These are phyloP conservation scores for Andrena dorsata DNA, from an alignment of 2,888 invertebrate species.

Conservation along the genomic window DNA sequence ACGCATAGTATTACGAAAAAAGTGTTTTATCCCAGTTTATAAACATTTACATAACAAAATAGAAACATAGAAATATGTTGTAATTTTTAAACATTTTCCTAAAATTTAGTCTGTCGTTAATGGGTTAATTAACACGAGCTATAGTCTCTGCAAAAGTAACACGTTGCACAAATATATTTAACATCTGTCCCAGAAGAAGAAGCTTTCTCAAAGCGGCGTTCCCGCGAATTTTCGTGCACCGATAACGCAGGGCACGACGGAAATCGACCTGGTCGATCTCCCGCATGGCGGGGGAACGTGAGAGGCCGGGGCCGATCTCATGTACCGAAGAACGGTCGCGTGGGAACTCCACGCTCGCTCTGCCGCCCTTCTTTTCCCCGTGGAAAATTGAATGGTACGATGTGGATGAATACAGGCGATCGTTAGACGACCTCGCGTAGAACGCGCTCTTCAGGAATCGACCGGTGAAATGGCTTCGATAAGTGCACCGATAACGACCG, in stretches of 20 bases:
- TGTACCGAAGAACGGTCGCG: constrained; percentile 63
- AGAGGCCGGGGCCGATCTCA: constrained; percentile 55
- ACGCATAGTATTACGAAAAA: no score
- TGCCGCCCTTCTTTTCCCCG: constrained; percentile 55
- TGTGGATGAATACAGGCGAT: constrained; percentile 64
- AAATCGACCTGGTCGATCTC: constrained; percentile 63
- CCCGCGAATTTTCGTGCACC: constrained; percentile 2
- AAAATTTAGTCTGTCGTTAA: no score
- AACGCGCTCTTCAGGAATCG: constrained; percentile 59
- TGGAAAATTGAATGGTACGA: constrained; percentile 73
- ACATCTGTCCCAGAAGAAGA: background rate
- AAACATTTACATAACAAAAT: no score
- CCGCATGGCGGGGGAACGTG: constrained; percentile 60
- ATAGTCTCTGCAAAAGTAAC: no score
- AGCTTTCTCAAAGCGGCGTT: background rate
- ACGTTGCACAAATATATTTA: no score
- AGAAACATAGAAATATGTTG: no score
- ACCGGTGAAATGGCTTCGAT: constrained; percentile 64
- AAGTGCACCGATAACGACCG: constrained; percentile 68
- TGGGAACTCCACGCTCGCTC: constrained; percentile 64
- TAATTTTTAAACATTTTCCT: no score
- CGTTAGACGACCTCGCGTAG: constrained; percentile 57
- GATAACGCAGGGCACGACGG: constrained; percentile 28
- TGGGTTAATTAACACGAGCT: no score
- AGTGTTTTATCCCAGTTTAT: no score